phyloP scores from a whole-genome alignment of 2,113 vertebrate genomes.

The Thamnaconus septentrionalis region DNA sequence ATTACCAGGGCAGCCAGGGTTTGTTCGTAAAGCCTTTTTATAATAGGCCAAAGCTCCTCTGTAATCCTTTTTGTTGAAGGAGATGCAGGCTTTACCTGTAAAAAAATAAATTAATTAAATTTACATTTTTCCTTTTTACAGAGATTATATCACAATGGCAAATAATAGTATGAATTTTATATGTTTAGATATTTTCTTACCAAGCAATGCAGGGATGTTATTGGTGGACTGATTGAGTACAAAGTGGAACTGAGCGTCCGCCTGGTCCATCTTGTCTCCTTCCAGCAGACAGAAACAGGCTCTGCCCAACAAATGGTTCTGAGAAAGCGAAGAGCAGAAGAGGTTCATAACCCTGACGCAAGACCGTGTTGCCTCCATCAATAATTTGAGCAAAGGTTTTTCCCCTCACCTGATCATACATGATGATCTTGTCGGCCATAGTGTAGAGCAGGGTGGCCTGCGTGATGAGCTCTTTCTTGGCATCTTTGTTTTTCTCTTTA shows the following conservation, averaged over 20 bases:
- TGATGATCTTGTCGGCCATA: constrained; percentile 99
- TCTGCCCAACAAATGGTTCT: constrained; percentile 98
- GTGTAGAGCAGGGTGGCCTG: constrained; percentile 97
- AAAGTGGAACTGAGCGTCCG: constrained; percentile 98
- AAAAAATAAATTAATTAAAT: constrained; percentile 23
- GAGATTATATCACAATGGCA: neutral
- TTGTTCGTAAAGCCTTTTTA: constrained; percentile 96
- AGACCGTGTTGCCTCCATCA: neutral
- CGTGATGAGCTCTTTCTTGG: constrained; percentile 98
- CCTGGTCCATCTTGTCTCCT: constrained; percentile 99
- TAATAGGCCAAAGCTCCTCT: constrained; percentile 97
- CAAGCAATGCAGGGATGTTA: constrained; percentile 97
- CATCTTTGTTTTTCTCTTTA: constrained; percentile 98
- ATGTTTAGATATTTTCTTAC: constrained; percentile 65
- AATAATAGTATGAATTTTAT: neutral
- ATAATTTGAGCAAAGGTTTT: neutral
- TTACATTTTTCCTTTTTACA: neutral
- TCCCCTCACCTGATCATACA: constrained; percentile 95
- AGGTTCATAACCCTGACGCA: neutral
- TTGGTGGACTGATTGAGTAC: constrained; percentile 98
- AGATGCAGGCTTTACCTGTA: constrained; percentile 97
- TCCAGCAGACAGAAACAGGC: constrained; percentile 99
- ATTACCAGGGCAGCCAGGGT: constrained; percentile 96
- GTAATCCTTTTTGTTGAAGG: constrained; percentile 99
- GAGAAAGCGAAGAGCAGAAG: constrained; percentile 40